These are phyloP conservation scores for Kryphioiulus occultus DNA, from an alignment of 2,888 invertebrate species.

Conservation along the genomic window DNA sequence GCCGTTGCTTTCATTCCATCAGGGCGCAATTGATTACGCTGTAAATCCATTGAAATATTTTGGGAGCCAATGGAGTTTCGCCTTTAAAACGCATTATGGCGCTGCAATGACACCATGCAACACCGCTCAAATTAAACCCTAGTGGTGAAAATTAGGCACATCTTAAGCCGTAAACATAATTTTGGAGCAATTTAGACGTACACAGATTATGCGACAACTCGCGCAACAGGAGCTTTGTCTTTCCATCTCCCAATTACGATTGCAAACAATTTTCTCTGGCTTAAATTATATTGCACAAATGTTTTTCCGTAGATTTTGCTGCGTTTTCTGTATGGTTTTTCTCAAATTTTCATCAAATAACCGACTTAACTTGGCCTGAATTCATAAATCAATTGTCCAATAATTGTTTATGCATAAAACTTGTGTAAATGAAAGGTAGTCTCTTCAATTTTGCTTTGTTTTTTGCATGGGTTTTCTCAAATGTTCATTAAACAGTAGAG, in stretches of 20 bases:
- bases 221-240: conserved; percentile 24
- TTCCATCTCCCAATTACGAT: neutral
- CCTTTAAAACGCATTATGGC: conserved; percentile 36
- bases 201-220: conserved; percentile 39
- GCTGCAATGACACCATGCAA: conserved; percentile 30
- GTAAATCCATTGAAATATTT: conserved; percentile 26
- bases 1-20: conserved; percentile 16
- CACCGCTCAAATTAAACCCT: conserved; percentile 21
- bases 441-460: no score
- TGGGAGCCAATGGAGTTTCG: conserved; percentile 25
- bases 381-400: no score
- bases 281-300: neutral
- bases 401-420: no score
- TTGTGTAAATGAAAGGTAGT: no score
- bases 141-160: conserved; percentile 40
- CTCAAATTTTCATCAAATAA: no score
- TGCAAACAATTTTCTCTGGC: neutral
- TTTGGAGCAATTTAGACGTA: conserved; percentile 30
- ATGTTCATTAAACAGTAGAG: no score
- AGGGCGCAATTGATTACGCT: conserved; percentile 24
- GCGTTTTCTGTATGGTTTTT: no score
- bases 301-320: neutral
- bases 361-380: no score
- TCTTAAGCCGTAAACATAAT: conserved; percentile 40
- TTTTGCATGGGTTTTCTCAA: no score